Conservation (phyloP, 2,113 vertebrate species). For the Poicephalus gulielmi region DNA sequence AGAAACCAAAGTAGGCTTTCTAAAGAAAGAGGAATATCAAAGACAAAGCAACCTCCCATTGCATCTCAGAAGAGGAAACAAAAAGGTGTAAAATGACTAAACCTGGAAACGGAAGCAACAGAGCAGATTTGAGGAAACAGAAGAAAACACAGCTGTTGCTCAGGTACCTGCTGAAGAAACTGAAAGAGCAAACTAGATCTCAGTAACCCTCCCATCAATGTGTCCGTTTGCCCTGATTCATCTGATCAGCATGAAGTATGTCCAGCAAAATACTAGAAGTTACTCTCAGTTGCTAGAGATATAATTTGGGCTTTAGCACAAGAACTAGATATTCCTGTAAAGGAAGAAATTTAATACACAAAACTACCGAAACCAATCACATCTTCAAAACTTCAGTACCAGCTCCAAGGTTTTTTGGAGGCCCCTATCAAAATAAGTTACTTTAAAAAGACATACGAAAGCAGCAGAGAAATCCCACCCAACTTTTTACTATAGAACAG, state of each 20-base stretch:
- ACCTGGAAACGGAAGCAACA: neutral
- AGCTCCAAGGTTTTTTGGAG: neutral
- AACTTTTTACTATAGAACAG: neutral
- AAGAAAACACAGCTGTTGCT: neutral
- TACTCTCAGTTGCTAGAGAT: neutral
- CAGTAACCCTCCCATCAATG: neutral
- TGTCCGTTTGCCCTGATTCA: neutral
- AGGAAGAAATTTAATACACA: neutral
- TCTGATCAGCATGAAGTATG: neutral
- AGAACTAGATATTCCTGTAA: neutral
- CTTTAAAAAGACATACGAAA: neutral
- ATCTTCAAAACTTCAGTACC: neutral
- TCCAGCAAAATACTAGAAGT: neutral
- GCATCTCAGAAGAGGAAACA: neutral
- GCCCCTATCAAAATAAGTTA: neutral
- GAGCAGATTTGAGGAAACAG: neutral
- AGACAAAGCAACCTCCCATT: slow-evolving; percentile 9
- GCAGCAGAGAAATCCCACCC: neutral
- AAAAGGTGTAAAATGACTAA: slow-evolving; percentile 5
- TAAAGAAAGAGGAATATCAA: neutral
- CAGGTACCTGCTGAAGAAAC: neutral
- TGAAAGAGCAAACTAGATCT: neutral
- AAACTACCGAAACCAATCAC: neutral
- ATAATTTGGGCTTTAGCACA: neutral
- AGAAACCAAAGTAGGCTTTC: neutral